Evolutionary conservation across 1,140 invertebrate genomes (phyloP).

Genomic region (Triops cancriformis): DNA sequence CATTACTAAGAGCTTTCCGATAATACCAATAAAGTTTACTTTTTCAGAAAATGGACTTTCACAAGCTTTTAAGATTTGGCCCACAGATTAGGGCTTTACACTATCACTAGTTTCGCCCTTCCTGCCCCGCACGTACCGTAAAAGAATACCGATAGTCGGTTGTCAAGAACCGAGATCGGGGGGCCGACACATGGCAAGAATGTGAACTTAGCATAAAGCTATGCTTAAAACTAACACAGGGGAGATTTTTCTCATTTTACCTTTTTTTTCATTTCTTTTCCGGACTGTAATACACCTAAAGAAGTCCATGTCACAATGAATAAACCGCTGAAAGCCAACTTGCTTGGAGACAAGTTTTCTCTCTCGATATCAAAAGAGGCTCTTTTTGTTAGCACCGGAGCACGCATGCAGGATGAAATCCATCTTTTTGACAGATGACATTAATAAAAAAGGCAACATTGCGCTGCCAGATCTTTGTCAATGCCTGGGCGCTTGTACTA

Average conservation of each 20-base stretch:
- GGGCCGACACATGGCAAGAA: not conserved
- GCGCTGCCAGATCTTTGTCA: not conserved
- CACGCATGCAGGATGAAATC: not conserved
- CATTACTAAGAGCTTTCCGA: not conserved
- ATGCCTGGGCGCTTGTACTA: not conserved
- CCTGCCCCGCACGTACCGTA: not conserved
- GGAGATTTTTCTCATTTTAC: not conserved
- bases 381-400: not conserved
- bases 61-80: constrained; percentile 11
- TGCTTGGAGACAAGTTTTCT: not conserved
- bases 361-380: not conserved
- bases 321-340: not conserved
- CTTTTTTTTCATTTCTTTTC: not conserved
- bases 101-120: not conserved
- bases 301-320: not conserved
- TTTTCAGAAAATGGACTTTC: not conserved
- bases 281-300: not conserved
- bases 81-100: not conserved
- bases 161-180: not conserved
- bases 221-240: not conserved
- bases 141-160: not conserved
- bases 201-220: not conserved
- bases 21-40: not conserved
- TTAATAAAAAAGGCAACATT: not conserved
- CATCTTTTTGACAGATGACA: constrained; percentile 11